Evolutionary conservation across 2,888 invertebrate species (phyloP).

Genomic region (Amorpha juglandis): DNA sequence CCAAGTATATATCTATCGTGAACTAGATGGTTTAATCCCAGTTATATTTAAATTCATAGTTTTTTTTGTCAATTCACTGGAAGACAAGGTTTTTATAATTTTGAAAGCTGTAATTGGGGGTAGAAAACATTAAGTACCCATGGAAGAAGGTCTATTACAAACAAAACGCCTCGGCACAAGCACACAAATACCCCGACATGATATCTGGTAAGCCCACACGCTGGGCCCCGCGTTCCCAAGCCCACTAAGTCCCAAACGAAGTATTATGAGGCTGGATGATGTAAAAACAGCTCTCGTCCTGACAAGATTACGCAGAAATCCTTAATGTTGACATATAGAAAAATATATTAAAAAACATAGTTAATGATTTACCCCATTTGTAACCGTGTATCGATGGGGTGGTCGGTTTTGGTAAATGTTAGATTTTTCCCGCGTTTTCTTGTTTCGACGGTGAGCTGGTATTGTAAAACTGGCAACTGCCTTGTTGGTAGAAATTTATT

Average conservation of each 20-base stretch:
- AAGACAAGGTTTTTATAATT: no score
- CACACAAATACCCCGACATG: background rate
- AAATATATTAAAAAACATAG: constrained; percentile 19
- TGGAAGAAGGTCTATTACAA: background rate
- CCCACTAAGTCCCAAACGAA: background rate
- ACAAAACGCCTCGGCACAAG: background rate
- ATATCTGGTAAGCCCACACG: background rate
- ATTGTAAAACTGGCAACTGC: constrained; percentile 4
- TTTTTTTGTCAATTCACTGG: no score
- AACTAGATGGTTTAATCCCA: no score
- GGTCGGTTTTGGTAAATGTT: constrained; percentile 13
- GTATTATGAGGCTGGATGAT: background rate
- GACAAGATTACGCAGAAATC: background rate
- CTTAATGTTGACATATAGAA: constrained; percentile 20
- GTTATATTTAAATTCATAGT: no score
- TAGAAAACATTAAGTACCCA: background rate
- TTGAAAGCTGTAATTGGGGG: no score
- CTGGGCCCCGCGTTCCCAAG: background rate
- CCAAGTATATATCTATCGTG: no score
- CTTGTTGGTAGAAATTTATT: background rate
- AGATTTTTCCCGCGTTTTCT: constrained; percentile 3
- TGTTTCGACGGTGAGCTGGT: constrained; percentile 10
- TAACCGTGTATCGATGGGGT: constrained; percentile 11
- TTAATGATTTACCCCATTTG: background rate
- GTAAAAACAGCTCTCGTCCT: background rate